Evolutionary conservation across 1,140 invertebrate species (phyloP), one percentile per base, ranked within the genome.

Genomic region (Neodiprion lecontei): DNA sequence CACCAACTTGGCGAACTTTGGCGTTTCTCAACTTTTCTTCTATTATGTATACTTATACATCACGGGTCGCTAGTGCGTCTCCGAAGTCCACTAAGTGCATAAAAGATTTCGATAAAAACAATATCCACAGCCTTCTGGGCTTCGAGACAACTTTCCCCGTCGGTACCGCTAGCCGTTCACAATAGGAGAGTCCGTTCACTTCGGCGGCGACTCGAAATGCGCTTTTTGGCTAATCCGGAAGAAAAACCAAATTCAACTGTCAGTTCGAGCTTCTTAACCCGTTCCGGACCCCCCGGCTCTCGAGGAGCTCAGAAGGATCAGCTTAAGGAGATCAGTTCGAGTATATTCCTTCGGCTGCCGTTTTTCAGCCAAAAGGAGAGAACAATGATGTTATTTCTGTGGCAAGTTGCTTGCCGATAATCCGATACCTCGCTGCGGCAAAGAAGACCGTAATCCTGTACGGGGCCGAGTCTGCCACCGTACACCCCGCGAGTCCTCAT

Each of bases 311-410:
- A 61, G 53, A 12, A 61, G 53, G 53, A 61, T 61, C 53, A 61
- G 53, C 53, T 61, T 61, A 61, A 61, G 53, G n/a, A 61, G 53
- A 61, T 61, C 53, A 61, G 53, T 61, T 61, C 53, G 9, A 61
- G 53, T 14, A 61, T 61, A 40, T 61, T 61, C n/a, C 53, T 61
- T 61, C 53, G 53, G n/a, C 53, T 61, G 53, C 53, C 53, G 53
- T 61, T 61, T 61, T 61, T 12, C 53, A 61, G 9, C n/a, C 53
- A 61, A 61, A 61, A 61, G 53, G n/a, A 61, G 53, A 40, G 28
- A 61, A 61, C 53, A 61, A 61, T 17, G n/a, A 61, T 61, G n/a
- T 61, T 61, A 61, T 61, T 61, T 61, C 53, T 61, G 53, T 61
- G 53, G 53, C n/a, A 40, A 40, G 11, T 61, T 17, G 53, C n/a